Evolutionary conservation across 2,888 invertebrate species (phyloP).

Genomic region (Scaptomyza parva): DNA sequence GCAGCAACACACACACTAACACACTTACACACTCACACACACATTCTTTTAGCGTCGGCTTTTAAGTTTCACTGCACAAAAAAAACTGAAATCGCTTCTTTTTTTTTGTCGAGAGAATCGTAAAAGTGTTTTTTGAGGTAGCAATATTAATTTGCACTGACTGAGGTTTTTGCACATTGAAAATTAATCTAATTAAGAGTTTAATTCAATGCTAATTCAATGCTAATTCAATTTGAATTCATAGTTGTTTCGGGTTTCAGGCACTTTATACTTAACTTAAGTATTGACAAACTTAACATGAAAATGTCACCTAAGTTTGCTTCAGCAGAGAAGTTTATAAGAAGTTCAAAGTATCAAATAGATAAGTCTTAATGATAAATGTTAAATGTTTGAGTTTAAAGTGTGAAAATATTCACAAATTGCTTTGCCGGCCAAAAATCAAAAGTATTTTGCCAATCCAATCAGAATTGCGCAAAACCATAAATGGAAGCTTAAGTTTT

Average conservation of each 20-base stretch:
- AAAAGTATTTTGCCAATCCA: not conserved
- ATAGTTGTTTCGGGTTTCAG: no score
- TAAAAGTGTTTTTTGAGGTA: no score
- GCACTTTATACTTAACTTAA: no score
- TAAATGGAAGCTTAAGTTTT: not conserved
- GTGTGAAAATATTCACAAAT: no score
- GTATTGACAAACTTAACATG: no score
- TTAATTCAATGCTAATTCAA: not conserved
- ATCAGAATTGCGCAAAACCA: not conserved
- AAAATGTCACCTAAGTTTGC: no score
- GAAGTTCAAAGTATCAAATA: no score
- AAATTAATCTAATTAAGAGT: not conserved
- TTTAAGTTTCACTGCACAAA: slow-evolving; percentile 8
- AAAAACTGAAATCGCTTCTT: not conserved
- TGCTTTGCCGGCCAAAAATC: not conserved
- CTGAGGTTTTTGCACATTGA: not conserved
- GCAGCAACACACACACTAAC: slow-evolving; percentile 17
- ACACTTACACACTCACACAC: not conserved
- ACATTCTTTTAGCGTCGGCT: not conserved
- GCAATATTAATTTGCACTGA: not conserved
- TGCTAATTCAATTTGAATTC: no score
- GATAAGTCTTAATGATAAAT: no score
- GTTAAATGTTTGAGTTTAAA: no score
- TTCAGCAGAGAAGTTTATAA: no score
- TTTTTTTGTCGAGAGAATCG: not conserved